These are phyloP conservation scores for Lamellibrachia luymesi DNA, from an alignment of 1,140 invertebrate species.

Conservation along the genomic window DNA sequence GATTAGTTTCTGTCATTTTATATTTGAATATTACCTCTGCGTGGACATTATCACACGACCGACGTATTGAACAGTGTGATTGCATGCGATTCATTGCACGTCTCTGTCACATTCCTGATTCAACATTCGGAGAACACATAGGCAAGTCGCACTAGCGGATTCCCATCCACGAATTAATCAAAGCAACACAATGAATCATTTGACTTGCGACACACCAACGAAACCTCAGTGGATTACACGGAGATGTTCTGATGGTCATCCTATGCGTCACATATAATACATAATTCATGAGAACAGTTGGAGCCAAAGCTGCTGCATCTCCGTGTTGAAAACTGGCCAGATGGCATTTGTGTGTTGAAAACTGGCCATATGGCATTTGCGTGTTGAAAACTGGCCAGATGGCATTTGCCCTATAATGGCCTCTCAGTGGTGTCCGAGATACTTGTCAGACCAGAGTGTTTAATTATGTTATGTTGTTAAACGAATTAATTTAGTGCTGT, in stretches of 20 bases:
- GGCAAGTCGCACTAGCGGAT: background rate
- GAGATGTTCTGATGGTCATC: background rate
- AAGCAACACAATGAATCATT: background rate
- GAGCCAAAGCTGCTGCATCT: no score
- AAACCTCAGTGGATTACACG: background rate
- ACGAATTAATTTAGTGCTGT: background rate
- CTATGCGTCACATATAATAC: background rate
- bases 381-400: background rate
- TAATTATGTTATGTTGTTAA: background rate
- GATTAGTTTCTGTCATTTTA: background rate
- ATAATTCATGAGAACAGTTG: background rate
- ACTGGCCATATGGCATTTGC: background rate
- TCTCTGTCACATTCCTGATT: background rate
- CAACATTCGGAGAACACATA: background rate
- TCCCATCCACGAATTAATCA: background rate
- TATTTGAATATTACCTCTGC: background rate
- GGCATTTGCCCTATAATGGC: background rate
- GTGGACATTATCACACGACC: background rate
- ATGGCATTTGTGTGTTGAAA: background rate
- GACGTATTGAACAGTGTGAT: background rate
- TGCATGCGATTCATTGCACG: background rate
- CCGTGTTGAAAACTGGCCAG: no score
- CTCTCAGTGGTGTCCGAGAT: background rate
- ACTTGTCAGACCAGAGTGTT: background rate
- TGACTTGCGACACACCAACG: background rate